phyloP scores from a whole-genome alignment of 2,888 invertebrate genomes.

The Ischnura elegans region DNA sequence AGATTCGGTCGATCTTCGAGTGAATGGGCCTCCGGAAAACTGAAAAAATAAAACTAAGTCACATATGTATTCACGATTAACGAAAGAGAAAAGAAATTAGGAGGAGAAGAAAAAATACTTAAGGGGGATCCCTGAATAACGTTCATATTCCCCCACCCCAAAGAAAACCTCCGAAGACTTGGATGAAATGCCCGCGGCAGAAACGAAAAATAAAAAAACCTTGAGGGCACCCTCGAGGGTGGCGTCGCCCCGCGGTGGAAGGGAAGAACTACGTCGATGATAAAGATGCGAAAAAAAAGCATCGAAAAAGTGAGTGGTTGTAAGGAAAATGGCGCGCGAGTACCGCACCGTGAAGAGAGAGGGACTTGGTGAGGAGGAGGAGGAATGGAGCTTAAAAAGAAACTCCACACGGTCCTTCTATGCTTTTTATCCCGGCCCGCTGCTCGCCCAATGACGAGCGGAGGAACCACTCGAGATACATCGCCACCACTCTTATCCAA shows the following conservation, averaged over 20 bases:
- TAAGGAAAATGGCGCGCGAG: neutral
- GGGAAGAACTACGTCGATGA: conserved; percentile 11
- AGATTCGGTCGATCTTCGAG: neutral
- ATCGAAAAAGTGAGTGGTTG: conserved; percentile 14
- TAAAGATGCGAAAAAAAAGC: conserved; percentile 14
- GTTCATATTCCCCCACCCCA: neutral
- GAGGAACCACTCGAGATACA: conserved; percentile 39
- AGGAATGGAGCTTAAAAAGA: conserved; percentile 21
- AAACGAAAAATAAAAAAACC: neutral
- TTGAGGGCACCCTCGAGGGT: neutral
- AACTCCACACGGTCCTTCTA: neutral
- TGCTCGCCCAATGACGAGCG: conserved; percentile 28
- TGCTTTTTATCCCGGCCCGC: neutral
- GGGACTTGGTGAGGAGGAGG: neutral
- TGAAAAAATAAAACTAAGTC: neutral
- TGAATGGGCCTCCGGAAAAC: neutral
- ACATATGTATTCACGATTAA: neutral
- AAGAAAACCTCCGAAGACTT: neutral
- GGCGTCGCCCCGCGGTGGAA: neutral
- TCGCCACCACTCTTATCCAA: conserved; percentile 55
- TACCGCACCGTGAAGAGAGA: neutral
- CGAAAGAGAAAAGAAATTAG: neutral
- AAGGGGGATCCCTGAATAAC: too few species aligned
- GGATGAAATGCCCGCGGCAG: neutral
- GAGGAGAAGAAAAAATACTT: neutral